Evolutionary conservation across 2,888 invertebrate genomes (phyloP).

Genomic region (Coremacera marginata): DNA sequence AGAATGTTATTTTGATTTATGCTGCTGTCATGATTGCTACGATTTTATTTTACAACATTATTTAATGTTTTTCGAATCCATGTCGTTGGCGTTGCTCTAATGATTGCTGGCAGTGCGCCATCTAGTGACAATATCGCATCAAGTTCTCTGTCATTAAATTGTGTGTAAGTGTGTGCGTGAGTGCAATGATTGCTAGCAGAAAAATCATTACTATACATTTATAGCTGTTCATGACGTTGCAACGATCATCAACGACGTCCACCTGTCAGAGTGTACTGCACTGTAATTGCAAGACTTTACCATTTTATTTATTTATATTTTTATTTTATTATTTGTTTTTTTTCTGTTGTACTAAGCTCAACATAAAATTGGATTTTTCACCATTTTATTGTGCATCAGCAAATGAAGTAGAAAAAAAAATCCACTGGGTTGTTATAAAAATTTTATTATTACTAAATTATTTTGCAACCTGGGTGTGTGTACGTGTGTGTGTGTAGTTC

Average conservation of each 20-base stretch:
- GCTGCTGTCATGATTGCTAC: conserved; percentile 4
- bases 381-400: not conserved
- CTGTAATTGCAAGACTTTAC: not conserved
- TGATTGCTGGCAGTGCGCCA: not conserved
- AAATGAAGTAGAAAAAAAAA: not conserved
- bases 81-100: conserved; percentile 2
- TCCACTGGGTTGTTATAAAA: not conserved
- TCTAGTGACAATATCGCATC: conserved; percentile 13
- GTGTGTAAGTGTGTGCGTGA: not conserved
- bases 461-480: not conserved
- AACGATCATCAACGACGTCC: not conserved
- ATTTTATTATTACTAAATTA: not conserved
- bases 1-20: conserved; percentile 15
- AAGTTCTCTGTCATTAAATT: not conserved
- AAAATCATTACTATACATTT: not conserved
- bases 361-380: conserved; percentile 14
- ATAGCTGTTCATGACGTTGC: not conserved
- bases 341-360: not conserved
- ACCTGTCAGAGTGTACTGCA: conserved; percentile 4
- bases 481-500: not conserved
- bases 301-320: not conserved
- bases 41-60: conserved; percentile 3
- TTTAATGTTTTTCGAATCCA: conserved; percentile 8
- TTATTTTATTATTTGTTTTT: no score
- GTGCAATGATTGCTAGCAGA: conserved; percentile 5